Percentiles rank a stretch among this genome's conserved stretches.
Conservation (phyloP, 2,888 invertebrate genomes). For the Chloroclystis v-ata region DNA sequence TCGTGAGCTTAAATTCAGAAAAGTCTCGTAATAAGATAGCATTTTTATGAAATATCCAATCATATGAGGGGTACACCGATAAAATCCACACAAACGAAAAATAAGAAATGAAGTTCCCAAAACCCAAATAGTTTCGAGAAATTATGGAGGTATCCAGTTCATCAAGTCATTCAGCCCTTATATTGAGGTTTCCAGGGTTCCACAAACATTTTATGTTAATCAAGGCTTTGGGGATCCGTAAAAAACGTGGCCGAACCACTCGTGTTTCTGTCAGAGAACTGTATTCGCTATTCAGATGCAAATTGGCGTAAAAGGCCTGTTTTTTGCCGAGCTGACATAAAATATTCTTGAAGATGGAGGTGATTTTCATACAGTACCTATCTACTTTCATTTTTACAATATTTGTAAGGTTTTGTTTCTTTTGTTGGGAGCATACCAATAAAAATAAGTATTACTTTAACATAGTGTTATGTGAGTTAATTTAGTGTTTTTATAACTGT, state of each 20-base stretch:
- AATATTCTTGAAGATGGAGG: conserved; percentile 8
- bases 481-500: too few relatives aligned
- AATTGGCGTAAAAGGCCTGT: conserved; percentile 53
- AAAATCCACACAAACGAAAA: conserved; percentile 23
- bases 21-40: not conserved
- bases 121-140: conserved; percentile 21
- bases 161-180: conserved; percentile 43
- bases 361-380: conserved; percentile 4
- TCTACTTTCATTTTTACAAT: not conserved
- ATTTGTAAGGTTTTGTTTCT: not conserved
- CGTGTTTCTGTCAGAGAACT: conserved; percentile 40
- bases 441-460: too few relatives aligned
- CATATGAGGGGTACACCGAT: conserved; percentile 1
- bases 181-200: conserved; percentile 45
- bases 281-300: conserved; percentile 54
- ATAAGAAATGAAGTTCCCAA: conserved; percentile 29
- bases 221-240: conserved; percentile 42
- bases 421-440: too few relatives aligned
- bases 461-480: too few relatives aligned
- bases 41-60: not conserved
- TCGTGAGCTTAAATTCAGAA: not conserved
- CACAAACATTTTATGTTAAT: conserved; percentile 63
- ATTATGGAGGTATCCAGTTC: conserved; percentile 36
- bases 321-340: conserved; percentile 55
- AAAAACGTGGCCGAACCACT: conserved; percentile 49